Evolutionary conservation across 2,113 vertebrate genomes (phyloP).

Genomic region (Zingel zingel): DNA sequence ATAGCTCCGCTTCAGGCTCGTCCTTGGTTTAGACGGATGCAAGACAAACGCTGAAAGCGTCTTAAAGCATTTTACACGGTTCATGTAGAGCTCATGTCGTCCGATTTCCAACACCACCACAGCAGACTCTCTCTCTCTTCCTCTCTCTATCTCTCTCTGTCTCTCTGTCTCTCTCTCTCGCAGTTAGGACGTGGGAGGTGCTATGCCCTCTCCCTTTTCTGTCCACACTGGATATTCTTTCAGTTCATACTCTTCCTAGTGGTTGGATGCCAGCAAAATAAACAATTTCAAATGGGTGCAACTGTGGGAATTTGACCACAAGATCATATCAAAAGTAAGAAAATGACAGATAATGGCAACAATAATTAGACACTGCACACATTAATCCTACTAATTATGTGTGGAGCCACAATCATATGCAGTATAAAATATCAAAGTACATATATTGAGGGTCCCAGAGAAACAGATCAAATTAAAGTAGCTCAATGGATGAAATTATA

Average conservation of each 20-base stretch:
- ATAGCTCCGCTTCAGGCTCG: conserved; percentile 72
- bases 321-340: neutral
- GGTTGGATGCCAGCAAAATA: conserved; percentile 31
- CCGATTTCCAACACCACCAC: conserved; percentile 74
- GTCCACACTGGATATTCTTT: conserved; percentile 65
- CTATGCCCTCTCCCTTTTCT: conserved; percentile 71
- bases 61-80: conserved; percentile 81
- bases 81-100: conserved; percentile 83
- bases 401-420: neutral
- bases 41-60: conserved; percentile 72
- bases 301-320: neutral
- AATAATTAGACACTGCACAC: neutral
- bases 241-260: conserved; percentile 59
- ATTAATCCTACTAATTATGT: neutral
- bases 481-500: neutral
- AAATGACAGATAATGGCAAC: neutral
- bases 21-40: conserved; percentile 69
- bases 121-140: conserved; percentile 59
- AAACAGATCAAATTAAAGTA: conserved; percentile 20
- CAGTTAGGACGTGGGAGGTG: conserved; percentile 81
- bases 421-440: neutral
- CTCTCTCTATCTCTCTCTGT: conserved; percentile 40
- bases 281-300: neutral
- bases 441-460: neutral
- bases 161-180: conserved; percentile 56